Base-by-base conservation (phyloP, 2,888 invertebrate species). In the Nebria salina region DNA sequence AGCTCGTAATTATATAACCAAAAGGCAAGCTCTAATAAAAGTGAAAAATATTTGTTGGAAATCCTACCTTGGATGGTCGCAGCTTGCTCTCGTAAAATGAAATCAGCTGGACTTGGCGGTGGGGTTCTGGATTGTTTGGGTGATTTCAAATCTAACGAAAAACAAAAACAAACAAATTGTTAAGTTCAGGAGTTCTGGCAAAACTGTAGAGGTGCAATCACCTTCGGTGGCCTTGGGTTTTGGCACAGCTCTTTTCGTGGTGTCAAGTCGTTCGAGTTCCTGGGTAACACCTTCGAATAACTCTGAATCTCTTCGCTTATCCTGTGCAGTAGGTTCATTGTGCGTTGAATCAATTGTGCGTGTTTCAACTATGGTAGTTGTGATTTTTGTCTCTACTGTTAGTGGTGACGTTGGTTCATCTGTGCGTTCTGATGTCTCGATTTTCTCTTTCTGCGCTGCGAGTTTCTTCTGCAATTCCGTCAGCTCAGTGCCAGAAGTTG, bases 31-130 rank as follows among this genome's bases (percentile, higher is more conserved):
- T 76, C 81, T 81, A 81, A 65, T 72, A 73, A 72, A 73, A 73
- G 41, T 76, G 81, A 34, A 15, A 76, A 43, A 70, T 65, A n/a
- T 25, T 75, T 43, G 65, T 72, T 76, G 25, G 76, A 82, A 83
- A 84, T 86, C 87, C 84, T 87, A 89, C 89, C 89, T 88, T 89
- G 88, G 83, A 87, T 85, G 82, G 88, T 83, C 87, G 91, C 85
- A 83, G 89, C 87, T 87, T 90, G 91, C 82, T 91, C 91, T 86
- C 89, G 90, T 83, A 89, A 85, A 83, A 90, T 90, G 86, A 94
- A 91, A 87, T 93, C 93, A 79, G 93, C 93, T 65, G 93, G 94
- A 84, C 93, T 94, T 7, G 94, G 93, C 75, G 93, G 94, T 83
- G 93, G 94, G 82, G 94, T 94, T 87, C 93, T 93, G 65, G 93